phyloP scores from a whole-genome alignment of 37 sponge, comb jelly and placozoan species.

The Beroe ovata region DNA sequence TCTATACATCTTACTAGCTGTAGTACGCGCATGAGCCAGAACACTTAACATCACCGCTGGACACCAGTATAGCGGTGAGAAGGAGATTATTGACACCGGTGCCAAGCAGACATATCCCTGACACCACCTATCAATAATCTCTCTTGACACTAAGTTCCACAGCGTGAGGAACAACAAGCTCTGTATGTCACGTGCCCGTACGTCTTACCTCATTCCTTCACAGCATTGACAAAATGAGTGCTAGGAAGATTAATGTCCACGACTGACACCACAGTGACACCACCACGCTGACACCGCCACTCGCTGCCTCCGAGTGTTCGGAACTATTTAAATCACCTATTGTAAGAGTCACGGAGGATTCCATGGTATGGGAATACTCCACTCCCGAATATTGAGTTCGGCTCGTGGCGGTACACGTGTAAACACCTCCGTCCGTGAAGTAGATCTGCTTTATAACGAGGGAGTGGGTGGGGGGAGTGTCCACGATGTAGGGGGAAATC shows the following conservation, averaged over 20 bases:
- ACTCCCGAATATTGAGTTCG: not conserved
- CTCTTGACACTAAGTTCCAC: too few species aligned
- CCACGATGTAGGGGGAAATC: slow-evolving; percentile 39
- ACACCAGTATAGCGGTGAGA: too few species aligned
- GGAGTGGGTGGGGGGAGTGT: slow-evolving; percentile 1
- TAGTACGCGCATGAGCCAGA: too few species aligned
- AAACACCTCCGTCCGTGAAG: slow-evolving; percentile 48
- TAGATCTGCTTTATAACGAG: slow-evolving; percentile 43
- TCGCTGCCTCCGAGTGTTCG: not conserved
- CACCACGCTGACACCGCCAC: not conserved
- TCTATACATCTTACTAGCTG: too few species aligned
- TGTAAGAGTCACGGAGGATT: slow-evolving; percentile 17
- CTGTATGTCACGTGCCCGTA: too few species aligned
- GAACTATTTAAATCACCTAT: slow-evolving; percentile 36
- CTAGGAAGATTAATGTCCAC: not conserved
- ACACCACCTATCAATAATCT: too few species aligned
- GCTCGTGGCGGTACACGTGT: slow-evolving; percentile 43
- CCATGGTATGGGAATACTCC: slow-evolving; percentile 5
- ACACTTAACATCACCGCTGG: too few species aligned
- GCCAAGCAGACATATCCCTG: too few species aligned
- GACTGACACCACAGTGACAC: not conserved
- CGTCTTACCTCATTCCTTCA: slow-evolving; percentile 21
- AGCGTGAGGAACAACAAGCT: too few species aligned
- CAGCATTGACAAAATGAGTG: slow-evolving; percentile 57
- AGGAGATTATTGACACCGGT: too few species aligned